Percentiles rank a stretch among this genome's conserved stretches.
phyloP scores from a whole-genome alignment of 2,797 vertebrate genomes.

The Hemibagrus guttatus region DNA sequence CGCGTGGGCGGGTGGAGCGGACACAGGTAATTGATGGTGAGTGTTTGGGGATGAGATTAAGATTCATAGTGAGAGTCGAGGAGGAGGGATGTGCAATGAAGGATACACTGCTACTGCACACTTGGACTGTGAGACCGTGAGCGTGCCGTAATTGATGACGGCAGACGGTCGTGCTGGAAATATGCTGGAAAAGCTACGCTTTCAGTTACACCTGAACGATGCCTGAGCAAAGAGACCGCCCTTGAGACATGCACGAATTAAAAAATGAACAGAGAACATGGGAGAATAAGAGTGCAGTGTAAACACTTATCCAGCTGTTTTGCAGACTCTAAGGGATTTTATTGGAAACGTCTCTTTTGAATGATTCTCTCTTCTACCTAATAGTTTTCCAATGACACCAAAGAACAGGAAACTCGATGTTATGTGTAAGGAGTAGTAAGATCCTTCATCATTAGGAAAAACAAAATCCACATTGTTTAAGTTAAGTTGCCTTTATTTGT shows the following conservation, averaged over 20 bases:
- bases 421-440: background rate
- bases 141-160: conserved; percentile 69
- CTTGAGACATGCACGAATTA: conserved; percentile 16
- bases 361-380: background rate
- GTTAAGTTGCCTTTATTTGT: too few species aligned
- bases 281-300: background rate
- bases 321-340: background rate
- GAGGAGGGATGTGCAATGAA: conserved; percentile 53
- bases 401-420: background rate
- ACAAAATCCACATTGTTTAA: too few species aligned
- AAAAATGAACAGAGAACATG: background rate
- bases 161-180: conserved; percentile 50
- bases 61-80: conserved; percentile 73
- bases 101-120: conserved; percentile 58
- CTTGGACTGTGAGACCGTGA: conserved; percentile 63
- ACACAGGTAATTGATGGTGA: conserved; percentile 77
- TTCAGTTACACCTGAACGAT: conserved; percentile 54
- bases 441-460: too few species aligned
- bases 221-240: conserved; percentile 42
- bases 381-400: background rate
- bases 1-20: conserved; percentile 70
- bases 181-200: conserved; percentile 56
- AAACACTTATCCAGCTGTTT: conserved; percentile 18
- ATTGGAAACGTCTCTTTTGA: background rate
- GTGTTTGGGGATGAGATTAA: conserved; percentile 77